Conservation (phyloP, 2,888 invertebrate species). For the Eilema griseolum region DNA sequence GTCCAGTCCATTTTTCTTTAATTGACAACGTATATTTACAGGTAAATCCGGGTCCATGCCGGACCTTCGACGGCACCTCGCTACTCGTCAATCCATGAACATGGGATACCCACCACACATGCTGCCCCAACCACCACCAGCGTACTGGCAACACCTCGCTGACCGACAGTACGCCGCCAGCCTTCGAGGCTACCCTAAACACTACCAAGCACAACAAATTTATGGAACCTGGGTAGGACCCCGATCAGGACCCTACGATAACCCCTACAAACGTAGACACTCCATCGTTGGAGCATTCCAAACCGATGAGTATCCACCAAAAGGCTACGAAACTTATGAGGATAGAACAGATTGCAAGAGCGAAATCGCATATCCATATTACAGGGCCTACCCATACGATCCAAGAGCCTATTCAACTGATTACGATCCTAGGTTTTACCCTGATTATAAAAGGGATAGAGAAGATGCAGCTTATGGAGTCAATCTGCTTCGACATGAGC, state of each 20-base stretch:
- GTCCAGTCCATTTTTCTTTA: too few species aligned
- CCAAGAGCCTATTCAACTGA: constrained; percentile 76
- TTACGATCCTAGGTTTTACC: constrained; percentile 78
- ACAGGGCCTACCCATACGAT: constrained; percentile 71
- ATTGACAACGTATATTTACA: constrained; percentile 46
- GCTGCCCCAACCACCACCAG: constrained; percentile 76
- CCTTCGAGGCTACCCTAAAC: constrained; percentile 75
- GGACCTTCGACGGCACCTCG: constrained; percentile 79
- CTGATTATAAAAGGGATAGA: constrained; percentile 74
- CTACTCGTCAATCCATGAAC: constrained; percentile 75
- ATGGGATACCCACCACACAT: constrained; percentile 75
- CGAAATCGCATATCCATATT: constrained; percentile 80
- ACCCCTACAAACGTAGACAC: constrained; percentile 85
- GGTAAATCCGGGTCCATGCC: constrained; percentile 85
- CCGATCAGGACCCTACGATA: constrained; percentile 80
- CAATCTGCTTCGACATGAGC: constrained; percentile 80
- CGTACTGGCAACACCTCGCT: constrained; percentile 81
- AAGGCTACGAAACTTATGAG: constrained; percentile 72
- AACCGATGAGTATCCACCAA: constrained; percentile 78
- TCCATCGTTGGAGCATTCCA: constrained; percentile 84
- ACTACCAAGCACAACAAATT: constrained; percentile 69
- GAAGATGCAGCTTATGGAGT: constrained; percentile 81
- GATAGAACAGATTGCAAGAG: constrained; percentile 80
- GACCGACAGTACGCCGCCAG: constrained; percentile 81
- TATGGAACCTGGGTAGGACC: constrained; percentile 84